Percentiles rank a stretch among this genome's conserved stretches.
Evolutionary conservation across 2,113 vertebrate genomes (phyloP).

Genomic region (Fulmarus glacialis): DNA sequence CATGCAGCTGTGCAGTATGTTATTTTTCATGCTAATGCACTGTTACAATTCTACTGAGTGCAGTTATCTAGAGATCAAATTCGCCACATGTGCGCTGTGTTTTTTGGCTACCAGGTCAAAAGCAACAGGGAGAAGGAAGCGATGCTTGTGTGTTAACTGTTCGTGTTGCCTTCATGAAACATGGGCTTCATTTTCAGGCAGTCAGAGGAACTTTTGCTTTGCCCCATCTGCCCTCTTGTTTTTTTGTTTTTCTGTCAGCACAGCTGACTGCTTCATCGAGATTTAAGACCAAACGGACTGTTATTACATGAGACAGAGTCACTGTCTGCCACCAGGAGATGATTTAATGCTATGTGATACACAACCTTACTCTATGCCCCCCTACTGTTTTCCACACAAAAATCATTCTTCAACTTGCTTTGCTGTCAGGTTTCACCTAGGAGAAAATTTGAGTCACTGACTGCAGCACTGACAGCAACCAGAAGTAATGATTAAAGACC

Average conservation of each 20-base stretch:
- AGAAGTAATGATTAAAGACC: slow-evolving; percentile 52
- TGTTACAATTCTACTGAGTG: slow-evolving; percentile 51
- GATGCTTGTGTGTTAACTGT: slow-evolving; percentile 1
- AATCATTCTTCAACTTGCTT: slow-evolving; percentile 38
- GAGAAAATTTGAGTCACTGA: slow-evolving; percentile 45
- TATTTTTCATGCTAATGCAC: slow-evolving; percentile 58
- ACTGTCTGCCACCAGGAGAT: slow-evolving; percentile 66
- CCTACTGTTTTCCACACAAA: slow-evolving; percentile 54
- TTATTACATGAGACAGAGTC: slow-evolving; percentile 65
- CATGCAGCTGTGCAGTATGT: slow-evolving; percentile 50
- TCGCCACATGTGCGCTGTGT: slow-evolving; percentile 52
- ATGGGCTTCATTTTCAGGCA: slow-evolving; percentile 4
- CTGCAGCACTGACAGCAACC: slow-evolving; percentile 35
- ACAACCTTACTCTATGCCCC: slow-evolving; percentile 46
- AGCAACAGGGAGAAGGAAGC: slow-evolving; percentile 10
- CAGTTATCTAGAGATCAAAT: slow-evolving; percentile 53
- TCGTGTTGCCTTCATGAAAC: neutral
- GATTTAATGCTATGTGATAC: slow-evolving; percentile 68
- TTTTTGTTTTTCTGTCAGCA: slow-evolving; percentile 34
- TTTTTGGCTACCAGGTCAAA: slow-evolving; percentile 67
- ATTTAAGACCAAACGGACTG: slow-evolving; percentile 32
- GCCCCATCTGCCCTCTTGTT: slow-evolving; percentile 17
- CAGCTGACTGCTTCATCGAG: slow-evolving; percentile 42
- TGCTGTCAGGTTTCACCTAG: slow-evolving; percentile 55
- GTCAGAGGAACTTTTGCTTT: neutral